Percentiles rank a stretch among this genome's conserved stretches.
phyloP scores from a whole-genome alignment of 2,888 invertebrate genomes.

The Helicoverpa assulta region DNA sequence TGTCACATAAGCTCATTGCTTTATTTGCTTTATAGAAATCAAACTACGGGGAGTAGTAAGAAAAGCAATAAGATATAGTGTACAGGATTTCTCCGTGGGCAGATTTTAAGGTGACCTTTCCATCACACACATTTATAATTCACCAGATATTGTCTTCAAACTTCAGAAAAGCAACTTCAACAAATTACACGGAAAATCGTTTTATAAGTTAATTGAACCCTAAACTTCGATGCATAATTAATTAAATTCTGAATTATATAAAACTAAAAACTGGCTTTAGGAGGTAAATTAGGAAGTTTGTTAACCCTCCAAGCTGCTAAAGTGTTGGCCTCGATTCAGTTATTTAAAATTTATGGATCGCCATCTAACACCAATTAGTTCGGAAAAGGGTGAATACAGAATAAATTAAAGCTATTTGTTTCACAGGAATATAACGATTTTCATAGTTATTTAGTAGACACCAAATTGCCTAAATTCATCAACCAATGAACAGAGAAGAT shows the following conservation, averaged over 20 bases:
- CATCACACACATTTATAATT: neutral
- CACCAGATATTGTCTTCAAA: neutral
- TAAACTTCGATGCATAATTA: constrained; percentile 34
- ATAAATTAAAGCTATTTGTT: constrained; percentile 41
- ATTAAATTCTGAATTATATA: constrained; percentile 37
- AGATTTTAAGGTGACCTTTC: neutral
- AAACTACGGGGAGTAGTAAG: too few species aligned
- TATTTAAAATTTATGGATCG: constrained; percentile 54
- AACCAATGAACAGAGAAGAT: too few species aligned
- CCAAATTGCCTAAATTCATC: too few species aligned
- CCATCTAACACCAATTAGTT: constrained; percentile 45
- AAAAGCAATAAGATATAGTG: too few species aligned
- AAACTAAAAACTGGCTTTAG: constrained; percentile 41
- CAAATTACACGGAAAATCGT: constrained; percentile 22
- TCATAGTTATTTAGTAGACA: neutral
- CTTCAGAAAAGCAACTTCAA: constrained; percentile 1
- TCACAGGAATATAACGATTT: constrained; percentile 3
- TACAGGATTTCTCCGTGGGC: too few species aligned
- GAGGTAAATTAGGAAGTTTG: constrained; percentile 51
- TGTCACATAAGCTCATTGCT: too few species aligned
- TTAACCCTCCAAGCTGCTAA: constrained; percentile 39
- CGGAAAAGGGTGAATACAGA: constrained; percentile 35
- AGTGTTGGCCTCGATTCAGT: constrained; percentile 49
- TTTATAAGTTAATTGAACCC: constrained; percentile 26
- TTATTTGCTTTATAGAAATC: too few species aligned